phyloP scores from a whole-genome alignment of 2,797 vertebrate genomes.

The Acrocephalus scirpaceus region DNA sequence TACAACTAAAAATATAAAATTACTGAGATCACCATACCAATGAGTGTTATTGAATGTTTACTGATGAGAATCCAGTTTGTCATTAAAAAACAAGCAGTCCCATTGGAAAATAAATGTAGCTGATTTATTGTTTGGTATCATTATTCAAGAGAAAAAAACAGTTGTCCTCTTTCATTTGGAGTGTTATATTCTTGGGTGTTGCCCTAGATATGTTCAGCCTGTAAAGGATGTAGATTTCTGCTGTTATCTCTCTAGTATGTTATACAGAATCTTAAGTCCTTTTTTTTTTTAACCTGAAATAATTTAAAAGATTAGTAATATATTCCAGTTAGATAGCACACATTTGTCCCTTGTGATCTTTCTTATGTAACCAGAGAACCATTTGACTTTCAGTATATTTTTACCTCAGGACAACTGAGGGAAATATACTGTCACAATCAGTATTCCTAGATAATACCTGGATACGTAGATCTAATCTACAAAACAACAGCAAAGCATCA shows the following conservation, averaged over 20 bases:
- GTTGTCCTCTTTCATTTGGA: neutral
- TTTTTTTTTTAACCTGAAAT: neutral
- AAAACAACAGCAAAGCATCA: neutral
- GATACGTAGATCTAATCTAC: neutral
- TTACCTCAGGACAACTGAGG: neutral
- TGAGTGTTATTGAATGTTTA: neutral
- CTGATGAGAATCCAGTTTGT: neutral
- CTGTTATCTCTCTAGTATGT: neutral
- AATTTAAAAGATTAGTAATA: neutral
- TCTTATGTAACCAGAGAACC: neutral
- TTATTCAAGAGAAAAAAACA: neutral
- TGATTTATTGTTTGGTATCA: neutral
- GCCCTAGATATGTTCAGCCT: neutral
- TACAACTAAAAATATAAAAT: neutral
- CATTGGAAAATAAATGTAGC: neutral
- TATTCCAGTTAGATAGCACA: neutral
- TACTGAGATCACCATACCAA: neutral
- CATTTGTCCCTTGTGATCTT: neutral
- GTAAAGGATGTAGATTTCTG: neutral
- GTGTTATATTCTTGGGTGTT: neutral
- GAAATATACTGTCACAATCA: neutral
- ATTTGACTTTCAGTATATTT: neutral
- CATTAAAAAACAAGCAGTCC: neutral
- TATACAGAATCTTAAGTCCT: neutral
- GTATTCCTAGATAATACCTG: neutral